A percentile compares a stretch with the other conserved stretches of the same genome.
Evolutionary conservation across 1,140 invertebrate species (phyloP).

Genomic region (Onthophagus taurus): DNA sequence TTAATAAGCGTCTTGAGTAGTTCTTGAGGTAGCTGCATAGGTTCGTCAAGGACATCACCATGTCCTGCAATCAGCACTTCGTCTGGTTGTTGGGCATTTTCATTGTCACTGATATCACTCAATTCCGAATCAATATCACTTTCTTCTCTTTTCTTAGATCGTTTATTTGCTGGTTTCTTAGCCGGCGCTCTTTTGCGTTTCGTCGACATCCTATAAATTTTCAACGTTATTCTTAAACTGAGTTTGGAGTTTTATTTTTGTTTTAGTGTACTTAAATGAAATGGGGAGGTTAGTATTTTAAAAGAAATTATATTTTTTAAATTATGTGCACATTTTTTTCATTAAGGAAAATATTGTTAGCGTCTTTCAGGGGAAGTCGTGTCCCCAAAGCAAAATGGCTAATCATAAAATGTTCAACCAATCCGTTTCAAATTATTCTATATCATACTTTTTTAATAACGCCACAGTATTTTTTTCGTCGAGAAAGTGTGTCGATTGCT

Average conservation of each 20-base stretch:
- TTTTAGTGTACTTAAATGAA: too few relatives aligned
- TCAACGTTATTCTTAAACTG: too few relatives aligned
- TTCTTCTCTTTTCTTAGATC: slow-evolving; percentile 41
- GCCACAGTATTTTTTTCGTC: too few relatives aligned
- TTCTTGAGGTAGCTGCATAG: slow-evolving; percentile 46
- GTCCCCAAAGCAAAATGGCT: slow-evolving; percentile 13
- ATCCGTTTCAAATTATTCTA: slow-evolving; percentile 16
- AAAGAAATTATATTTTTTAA: too few relatives aligned
- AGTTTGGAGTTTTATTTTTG: too few relatives aligned
- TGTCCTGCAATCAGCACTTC: slow-evolving; percentile 42
- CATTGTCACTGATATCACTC: slow-evolving; percentile 37
- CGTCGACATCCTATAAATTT: slow-evolving; percentile 21
- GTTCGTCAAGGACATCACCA: slow-evolving; percentile 40
- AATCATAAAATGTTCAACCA: slow-evolving; percentile 15
- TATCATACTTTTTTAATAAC: slow-evolving; percentile 13
- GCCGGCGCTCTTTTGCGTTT: slow-evolving; percentile 35
- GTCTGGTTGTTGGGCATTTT: slow-evolving; percentile 37
- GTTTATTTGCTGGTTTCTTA: slow-evolving; percentile 33
- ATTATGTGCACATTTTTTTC: too few relatives aligned
- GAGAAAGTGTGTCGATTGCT: too few relatives aligned
- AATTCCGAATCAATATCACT: slow-evolving; percentile 44
- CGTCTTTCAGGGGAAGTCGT: too few relatives aligned
- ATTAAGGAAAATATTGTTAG: too few relatives aligned
- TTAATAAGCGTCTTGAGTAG: slow-evolving; percentile 50
- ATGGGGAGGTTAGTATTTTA: not conserved